Evolutionary conservation across 2,797 vertebrate genomes (phyloP).

Genomic region (Peromyscus eremicus): DNA sequence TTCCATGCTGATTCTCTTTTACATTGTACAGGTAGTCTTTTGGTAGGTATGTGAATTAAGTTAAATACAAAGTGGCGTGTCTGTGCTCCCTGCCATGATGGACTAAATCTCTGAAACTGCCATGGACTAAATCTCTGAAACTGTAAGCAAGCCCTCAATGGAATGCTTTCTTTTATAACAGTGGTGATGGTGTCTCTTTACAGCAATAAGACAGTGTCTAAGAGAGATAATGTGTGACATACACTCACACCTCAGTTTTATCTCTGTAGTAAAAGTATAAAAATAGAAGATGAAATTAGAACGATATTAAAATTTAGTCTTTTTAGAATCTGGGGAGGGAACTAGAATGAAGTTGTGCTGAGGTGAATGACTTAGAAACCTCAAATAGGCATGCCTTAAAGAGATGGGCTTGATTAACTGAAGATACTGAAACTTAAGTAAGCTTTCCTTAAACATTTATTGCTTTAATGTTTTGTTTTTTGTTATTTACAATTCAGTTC

Average conservation of each 20-base stretch:
- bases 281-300: conserved; percentile 41
- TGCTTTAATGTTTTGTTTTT: not conserved
- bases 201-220: not conserved
- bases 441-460: conserved; percentile 28
- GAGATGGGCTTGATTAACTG: conserved; percentile 11
- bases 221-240: not conserved
- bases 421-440: conserved; percentile 13
- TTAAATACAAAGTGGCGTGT: not conserved
- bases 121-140: not conserved
- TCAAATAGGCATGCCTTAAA: conserved; percentile 2
- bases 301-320: not conserved
- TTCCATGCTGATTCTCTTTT: not conserved
- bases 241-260: not conserved
- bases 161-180: not conserved
- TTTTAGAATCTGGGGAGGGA: not conserved
- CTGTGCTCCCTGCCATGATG: too few species aligned
- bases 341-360: conserved; percentile 46
- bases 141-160: not conserved
- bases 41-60: conserved; percentile 37
- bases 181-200: not conserved
- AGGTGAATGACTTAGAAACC: conserved; percentile 45
- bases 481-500: not conserved
- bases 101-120: not conserved
- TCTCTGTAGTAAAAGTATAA: not conserved
- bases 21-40: conserved; percentile 2